Evolutionary conservation across 2,797 vertebrate genomes (phyloP), one percentile per base, ranked within the genome.

Genomic region (Amblyopsis hoosieri): DNA sequence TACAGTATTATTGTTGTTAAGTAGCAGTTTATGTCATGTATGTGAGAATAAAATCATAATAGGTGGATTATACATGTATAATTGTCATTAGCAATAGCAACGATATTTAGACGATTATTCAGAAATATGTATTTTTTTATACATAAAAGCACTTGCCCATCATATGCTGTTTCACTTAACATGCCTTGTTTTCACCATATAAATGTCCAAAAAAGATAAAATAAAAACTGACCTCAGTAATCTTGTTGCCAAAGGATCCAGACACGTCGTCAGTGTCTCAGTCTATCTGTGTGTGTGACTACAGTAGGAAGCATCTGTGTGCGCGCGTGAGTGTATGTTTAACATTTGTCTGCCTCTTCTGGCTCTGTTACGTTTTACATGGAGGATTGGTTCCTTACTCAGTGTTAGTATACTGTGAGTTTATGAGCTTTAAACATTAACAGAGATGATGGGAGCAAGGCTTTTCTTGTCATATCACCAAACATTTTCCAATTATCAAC

Each of bases 1-100:
- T 59, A 69, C 84, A 86, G 85, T 86, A 86, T 86, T 81, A 79
- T 13, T 66, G 1, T 2, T n/a, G 7, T 10, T 62, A 33, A 37
- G 6, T 12, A 2, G 2, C 4, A 12, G 12, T 1, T 12, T n/a
- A 3, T 50, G 1, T 66, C 3, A 57, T 9, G 31, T 12, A 42
- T 53, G 4, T 8, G 14, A 13, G 37, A 42, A 42, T 42, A 42
- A 42, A 7, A 42, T 1, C 1, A 42, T 42, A 7, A 1, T 42
- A 42, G 37, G 37, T 42, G 8, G 7, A 42, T 42, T 42, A 23
- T 23, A 23, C 23, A 23, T 23, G 0, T 9, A 42, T 42, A 42
- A 9, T 9, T 42, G 7, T 42, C 37, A 42, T 42, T 42, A 42
- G 8, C 37, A 7, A 42, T 9, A 42, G 37, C 37, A 42, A 9